Evolutionary conservation across 92 coral and sea anemone genomes (phyloP).

Genomic region (Nematostella vectensis): DNA sequence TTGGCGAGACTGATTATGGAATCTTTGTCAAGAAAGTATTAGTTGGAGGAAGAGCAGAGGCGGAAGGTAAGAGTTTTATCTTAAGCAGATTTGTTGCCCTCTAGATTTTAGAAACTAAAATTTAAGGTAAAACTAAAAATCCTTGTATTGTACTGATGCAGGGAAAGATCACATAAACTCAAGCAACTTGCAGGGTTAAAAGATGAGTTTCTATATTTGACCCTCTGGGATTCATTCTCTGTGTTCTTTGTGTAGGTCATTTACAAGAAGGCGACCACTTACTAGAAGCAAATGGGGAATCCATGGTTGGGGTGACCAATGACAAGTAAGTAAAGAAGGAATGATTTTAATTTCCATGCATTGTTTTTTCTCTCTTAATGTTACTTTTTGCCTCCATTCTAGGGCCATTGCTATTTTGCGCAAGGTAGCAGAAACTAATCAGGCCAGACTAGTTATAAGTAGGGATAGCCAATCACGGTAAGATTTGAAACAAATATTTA

Average conservation of each 20-base stretch:
- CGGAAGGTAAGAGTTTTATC: constrained; percentile 75
- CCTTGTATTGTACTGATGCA: too few species aligned
- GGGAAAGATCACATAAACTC: too few species aligned
- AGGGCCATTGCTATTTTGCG: constrained; percentile 75
- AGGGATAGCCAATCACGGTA: constrained; percentile 69
- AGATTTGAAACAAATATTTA: background rate
- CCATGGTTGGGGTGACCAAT: constrained; percentile 66
- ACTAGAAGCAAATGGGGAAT: constrained; percentile 76
- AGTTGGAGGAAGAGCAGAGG: constrained; percentile 81
- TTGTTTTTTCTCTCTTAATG: background rate
- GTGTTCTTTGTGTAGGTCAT: constrained; percentile 35
- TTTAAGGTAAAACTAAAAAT: too few species aligned
- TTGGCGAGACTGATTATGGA: constrained; percentile 84
- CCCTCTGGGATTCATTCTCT: too few species aligned
- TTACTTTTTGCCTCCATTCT: background rate
- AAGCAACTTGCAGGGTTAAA: too few species aligned
- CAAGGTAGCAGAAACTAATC: constrained; percentile 60
- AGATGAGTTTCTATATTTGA: too few species aligned
- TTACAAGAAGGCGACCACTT: constrained; percentile 86
- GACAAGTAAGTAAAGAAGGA: constrained; percentile 60
- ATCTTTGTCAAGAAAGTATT: constrained; percentile 89
- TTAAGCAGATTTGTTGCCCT: too few species aligned
- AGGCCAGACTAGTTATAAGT: constrained; percentile 55
- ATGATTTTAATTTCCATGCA: too few species aligned
- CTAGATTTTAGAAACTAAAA: too few species aligned